Base-by-base conservation (phyloP, 2,797 vertebrate genomes). In the Lepus oiostolus region DNA sequence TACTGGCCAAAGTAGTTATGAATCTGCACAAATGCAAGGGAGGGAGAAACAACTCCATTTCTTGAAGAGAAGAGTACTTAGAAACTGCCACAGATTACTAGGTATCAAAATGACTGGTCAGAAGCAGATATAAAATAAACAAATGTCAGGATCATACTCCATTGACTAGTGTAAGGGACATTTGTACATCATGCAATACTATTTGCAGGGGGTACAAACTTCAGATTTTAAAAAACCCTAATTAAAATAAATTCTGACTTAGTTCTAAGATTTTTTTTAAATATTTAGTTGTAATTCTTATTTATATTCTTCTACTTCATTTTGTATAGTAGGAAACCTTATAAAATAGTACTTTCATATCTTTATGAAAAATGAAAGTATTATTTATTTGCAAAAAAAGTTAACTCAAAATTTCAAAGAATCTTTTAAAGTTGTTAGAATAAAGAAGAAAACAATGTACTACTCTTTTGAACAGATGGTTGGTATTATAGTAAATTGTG, bases 341-440 rank as follows among this genome's bases (percentile, higher is more conserved):
- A 68, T 32, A 68, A 19, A 68, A 81, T 42, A 52, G 71, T 9
- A 38, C 35, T 63, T 82, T 87, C 30, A 93, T 35, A 1, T 58
- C 42, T 88, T 83, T 32, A 65, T 7, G 85, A 60, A 77, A 50
- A 76, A 76, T 70, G 63, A 6, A 42, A 83, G 54, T 47, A 68
- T 81, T 58, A 22, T 32, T 58, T 71, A 84, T 65, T 88, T 63
- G 19, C 42, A 91, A 86, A 62, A 50, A n/a, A 58, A 79, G 28
- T 30, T 42, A 72, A 67, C 19, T 32, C 35, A 79, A 24, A 83
- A 79, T 80, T 52, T 7, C n/a, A 60, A 62, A 14, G 6, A 83
- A 65, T 86, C 62, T 68, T 93, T 93, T 81, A 54, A 58, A 92
- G 82, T 26, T 63, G 58, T 28, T 32, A 19, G n/a, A 80, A 50